phyloP scores from a whole-genome alignment of 2,113 vertebrate genomes.

The Sarotherodon lohbergeri region DNA sequence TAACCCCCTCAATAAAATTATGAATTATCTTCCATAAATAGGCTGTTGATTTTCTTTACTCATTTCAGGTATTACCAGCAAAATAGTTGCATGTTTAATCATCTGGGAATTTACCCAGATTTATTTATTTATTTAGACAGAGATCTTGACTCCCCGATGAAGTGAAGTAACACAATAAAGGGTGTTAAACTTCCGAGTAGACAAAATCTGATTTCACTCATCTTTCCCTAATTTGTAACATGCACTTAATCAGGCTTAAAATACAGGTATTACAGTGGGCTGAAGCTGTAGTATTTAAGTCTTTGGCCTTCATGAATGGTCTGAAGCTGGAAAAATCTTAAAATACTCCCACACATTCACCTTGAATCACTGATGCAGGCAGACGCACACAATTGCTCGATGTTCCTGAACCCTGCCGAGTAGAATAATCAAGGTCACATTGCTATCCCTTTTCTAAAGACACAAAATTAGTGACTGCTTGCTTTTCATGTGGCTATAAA shows the following conservation, averaged over 20 bases:
- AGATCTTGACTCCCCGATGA: too few species aligned
- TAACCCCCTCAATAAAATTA: too few species aligned
- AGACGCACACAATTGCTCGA: constrained; percentile 7
- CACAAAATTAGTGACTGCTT: not conserved
- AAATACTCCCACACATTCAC: constrained; percentile 27
- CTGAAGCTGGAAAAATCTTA: not conserved
- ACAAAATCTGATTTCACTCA: not conserved
- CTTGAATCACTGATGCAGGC: constrained; percentile 6
- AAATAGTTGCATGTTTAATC: too few species aligned
- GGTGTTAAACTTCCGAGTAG: not conserved
- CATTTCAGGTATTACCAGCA: too few species aligned
- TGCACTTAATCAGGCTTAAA: constrained; percentile 16
- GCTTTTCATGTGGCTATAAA: constrained; percentile 33
- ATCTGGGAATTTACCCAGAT: too few species aligned
- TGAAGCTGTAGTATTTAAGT: not conserved
- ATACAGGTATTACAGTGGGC: not conserved
- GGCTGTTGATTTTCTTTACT: too few species aligned
- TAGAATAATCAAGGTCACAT: constrained; percentile 22
- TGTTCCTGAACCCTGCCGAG: not conserved
- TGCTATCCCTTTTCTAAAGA: not conserved
- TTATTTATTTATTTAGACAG: too few species aligned
- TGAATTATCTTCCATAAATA: too few species aligned
- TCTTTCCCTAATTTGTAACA: not conserved
- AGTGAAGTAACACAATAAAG: not conserved
- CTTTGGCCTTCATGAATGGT: not conserved